phyloP scores from a whole-genome alignment of 2,888 invertebrate species.

The Volucella inflata region DNA sequence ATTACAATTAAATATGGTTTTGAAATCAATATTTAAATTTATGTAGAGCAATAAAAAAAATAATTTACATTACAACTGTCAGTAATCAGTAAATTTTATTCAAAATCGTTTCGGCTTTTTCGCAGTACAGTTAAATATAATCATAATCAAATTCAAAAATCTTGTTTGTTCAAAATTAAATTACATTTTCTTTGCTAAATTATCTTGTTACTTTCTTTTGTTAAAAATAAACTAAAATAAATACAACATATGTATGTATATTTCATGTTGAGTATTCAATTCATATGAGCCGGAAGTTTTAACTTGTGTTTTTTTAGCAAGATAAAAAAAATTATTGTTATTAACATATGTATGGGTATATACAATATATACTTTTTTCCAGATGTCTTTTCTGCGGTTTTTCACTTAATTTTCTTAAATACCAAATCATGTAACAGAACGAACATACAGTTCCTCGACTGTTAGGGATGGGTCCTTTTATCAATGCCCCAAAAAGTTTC shows the following conservation, averaged over 20 bases:
- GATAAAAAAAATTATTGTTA: too few relatives aligned
- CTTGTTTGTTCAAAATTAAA: constrained; percentile 16
- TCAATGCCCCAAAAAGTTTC: too few relatives aligned
- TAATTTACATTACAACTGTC: constrained; percentile 26
- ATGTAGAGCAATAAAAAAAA: constrained; percentile 29
- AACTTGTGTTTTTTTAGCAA: too few relatives aligned
- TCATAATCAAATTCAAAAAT: constrained; percentile 21
- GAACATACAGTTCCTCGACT: too few relatives aligned
- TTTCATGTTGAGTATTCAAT: not conserved
- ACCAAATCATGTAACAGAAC: too few relatives aligned
- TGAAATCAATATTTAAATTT: constrained; percentile 5
- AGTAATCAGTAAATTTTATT: constrained; percentile 23
- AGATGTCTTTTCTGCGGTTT: too few relatives aligned
- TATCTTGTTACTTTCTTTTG: constrained; percentile 42
- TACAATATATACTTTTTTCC: too few relatives aligned
- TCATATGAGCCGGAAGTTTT: not conserved
- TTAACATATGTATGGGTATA: too few relatives aligned
- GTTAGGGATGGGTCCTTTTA: too few relatives aligned
- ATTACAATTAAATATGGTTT: not conserved
- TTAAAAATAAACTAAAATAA: constrained; percentile 49
- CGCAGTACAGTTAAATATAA: constrained; percentile 16
- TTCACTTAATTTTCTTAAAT: too few relatives aligned
- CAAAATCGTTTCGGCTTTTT: constrained; percentile 29
- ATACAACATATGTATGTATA: constrained; percentile 16
- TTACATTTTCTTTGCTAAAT: constrained; percentile 35